Conservation (phyloP, 2,113 vertebrate genomes). For the Festucalex cinctus region DNA sequence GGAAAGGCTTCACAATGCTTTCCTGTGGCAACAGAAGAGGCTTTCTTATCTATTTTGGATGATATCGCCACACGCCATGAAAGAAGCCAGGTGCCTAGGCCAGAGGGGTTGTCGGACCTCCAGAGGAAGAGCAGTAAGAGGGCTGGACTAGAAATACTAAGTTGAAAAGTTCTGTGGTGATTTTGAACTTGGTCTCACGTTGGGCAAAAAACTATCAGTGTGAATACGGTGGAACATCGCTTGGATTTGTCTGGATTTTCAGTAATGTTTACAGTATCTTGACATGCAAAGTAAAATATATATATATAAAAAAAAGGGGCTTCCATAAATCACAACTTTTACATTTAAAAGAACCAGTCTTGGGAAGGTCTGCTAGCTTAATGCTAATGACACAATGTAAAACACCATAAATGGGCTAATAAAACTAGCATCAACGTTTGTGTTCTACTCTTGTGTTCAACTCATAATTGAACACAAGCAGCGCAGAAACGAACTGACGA, state of each 20-base stretch:
- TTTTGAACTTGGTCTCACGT: conserved; percentile 13
- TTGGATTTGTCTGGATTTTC: not conserved
- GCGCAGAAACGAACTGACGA: too few species aligned
- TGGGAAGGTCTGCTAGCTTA: too few species aligned
- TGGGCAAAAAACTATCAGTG: not conserved
- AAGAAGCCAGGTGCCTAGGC: conserved; percentile 24
- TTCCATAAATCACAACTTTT: too few species aligned
- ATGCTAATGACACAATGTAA: too few species aligned
- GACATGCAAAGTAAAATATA: too few species aligned
- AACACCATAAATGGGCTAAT: too few species aligned
- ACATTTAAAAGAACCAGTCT: too few species aligned
- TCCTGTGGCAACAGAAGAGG: conserved; percentile 29
- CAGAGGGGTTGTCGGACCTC: conserved; percentile 10
- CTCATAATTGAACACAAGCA: too few species aligned
- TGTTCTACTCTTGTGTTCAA: too few species aligned
- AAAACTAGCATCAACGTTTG: too few species aligned
- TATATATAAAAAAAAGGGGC: too few species aligned
- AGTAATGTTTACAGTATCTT: not conserved
- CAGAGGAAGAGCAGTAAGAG: not conserved
- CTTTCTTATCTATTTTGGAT: conserved; percentile 53
- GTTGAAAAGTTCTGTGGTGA: conserved; percentile 8
- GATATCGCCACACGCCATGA: conserved; percentile 26
- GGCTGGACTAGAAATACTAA: conserved; percentile 5
- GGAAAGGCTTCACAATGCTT: conserved; percentile 28
- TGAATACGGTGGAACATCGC: not conserved